Base-by-base conservation (phyloP, 2,113 vertebrate species). In the Campylomormyrus numenius region DNA sequence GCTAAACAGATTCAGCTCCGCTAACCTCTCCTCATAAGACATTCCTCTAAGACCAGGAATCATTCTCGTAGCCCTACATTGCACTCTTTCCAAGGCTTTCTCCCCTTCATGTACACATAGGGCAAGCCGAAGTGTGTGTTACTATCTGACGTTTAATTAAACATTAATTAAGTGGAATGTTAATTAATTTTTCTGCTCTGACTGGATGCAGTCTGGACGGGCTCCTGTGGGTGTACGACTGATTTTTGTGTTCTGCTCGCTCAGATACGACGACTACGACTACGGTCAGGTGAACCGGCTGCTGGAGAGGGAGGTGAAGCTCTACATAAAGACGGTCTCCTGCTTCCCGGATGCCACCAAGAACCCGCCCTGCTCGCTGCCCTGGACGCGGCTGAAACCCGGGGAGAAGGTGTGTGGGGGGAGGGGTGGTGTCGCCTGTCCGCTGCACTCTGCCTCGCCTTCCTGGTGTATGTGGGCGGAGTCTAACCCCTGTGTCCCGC, bases 291-390 rank as follows among this genome's bases (percentile, higher is more conserved):
- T 98, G 92, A 97, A 97, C 92, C 97, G 96, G 91, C 93, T 98
- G 92, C 93, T 98, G 94, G 96, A 96, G 91, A 93, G 95, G 52
- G 95, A 96, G 88, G 94, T 97, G 86, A 97, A 97, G 93, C 94
- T 97, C 92, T 98, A 97, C 94, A 96, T 98, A 93, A 98, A 98
- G 93, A 96, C 96, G 0, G 96, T 98, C 84, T 96, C 97, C 91
- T 98, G 97, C 92, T 97, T 95, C 92, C 97, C 97, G 0, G 97
- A 98, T 87, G 94, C 95, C 93, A 96, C 95, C 90, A 97, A 96
- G 91, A 93, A 94, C 13, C 95, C 96, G 31, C 94, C 95, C 91
- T 97, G 96, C 92, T 95, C 96, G 2, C 94, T 96, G 83, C 96
- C 96, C 93, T 96, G 96, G 96, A 94, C 95, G 92, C 93, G 95